Evolutionary conservation across 2,113 vertebrate species (phyloP), one percentile per base, ranked within the genome.

Genomic region (Dipodomys merriami): DNA sequence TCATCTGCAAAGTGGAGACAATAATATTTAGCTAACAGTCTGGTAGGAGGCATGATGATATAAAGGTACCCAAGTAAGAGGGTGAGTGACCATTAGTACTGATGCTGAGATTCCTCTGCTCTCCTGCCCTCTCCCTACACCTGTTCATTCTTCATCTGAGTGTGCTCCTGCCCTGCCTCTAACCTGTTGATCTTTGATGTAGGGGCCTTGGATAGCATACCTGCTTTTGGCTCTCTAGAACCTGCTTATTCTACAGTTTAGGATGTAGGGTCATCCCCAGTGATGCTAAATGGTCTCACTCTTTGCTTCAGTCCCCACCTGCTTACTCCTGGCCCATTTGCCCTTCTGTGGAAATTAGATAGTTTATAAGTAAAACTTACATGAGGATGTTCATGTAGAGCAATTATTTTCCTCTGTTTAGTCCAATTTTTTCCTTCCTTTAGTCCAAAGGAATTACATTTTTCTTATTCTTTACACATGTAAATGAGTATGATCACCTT

Each of bases 321-420:
- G 18, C 27, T 46, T 64, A 35, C 29, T 81, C 53, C 22, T 35
- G 60, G n/a, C 29, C 78, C 69, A 76, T 72, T 83, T 81, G 33
- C 39, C 57, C 60, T 20, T 77, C 27, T 64, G 73, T 29, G 10
- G 13, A 69, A 77, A 44, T 91, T 81, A 78, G 33, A 57, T 33
- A 67, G 7, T 35, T 94, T 82, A 82, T 90, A 84, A 93, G 73
- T 80, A 81, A 85, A 87, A 88, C 10, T 65, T 62, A 92, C 35
- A 23, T 69, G 73, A 88, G 53, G 69, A 83, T 68, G 46, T 88
- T 76, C 85, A 30, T 82, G 23, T 62, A 35, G 7, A 67, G 22
- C 29, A 12, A 7, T 16, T 8, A 35, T 72, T 67, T 67, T 8
- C 23, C 68, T 29, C 6, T 9, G 20, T 76, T 90, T 88, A 9